Base-by-base conservation (phyloP, 2,888 invertebrate species). In the Drosophila affinis region DNA sequence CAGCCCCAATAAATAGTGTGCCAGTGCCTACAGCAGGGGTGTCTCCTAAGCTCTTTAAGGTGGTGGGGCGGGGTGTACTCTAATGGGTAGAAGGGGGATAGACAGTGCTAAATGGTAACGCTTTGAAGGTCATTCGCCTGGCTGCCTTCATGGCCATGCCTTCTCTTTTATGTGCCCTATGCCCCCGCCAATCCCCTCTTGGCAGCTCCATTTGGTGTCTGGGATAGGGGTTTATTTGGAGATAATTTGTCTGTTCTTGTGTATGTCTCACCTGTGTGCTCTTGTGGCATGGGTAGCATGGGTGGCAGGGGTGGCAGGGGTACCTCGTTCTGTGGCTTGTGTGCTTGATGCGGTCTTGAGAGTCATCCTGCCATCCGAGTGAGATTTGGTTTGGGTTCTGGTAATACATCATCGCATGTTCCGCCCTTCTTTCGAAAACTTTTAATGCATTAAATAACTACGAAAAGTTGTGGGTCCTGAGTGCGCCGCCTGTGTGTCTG, bases 361-460 rank as follows among this genome's bases (percentile, higher is more conserved):
- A 34, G 34, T 34, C 34, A 34, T 34, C 34, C 34, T 14, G 4
- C 12, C 34, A 29, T 3, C 17, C 18, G 47, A 10, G 21, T 21
- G 17, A 21, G 2, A 3, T 47, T 9, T 47, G 53, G 32, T 17
- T 44, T 17, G 7, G 24, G 9, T 7, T 18, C 32, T 27, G 18
- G 6, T 27, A 48, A 62, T 62, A 39, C 29, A 9, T 52, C 53
- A 49, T 48, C 39, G 14, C 17, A 3, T 18, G 3, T 17, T 18
- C 12, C 21, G 24, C 10, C 14, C 17, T 18, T 9, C 9, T 1
- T 14, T 7, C 52, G 46, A 44, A 68, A 82, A 86, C 75, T 82
- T 86, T 75, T 71, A 79, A 86, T 82, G 86, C 78, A 79, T 62
- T 79, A 77, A 80, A 69, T 76, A 78, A 82, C 87, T 77, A 82